Conservation (phyloP, 1,140 invertebrate genomes). For the Adoxophyes honmai region DNA sequence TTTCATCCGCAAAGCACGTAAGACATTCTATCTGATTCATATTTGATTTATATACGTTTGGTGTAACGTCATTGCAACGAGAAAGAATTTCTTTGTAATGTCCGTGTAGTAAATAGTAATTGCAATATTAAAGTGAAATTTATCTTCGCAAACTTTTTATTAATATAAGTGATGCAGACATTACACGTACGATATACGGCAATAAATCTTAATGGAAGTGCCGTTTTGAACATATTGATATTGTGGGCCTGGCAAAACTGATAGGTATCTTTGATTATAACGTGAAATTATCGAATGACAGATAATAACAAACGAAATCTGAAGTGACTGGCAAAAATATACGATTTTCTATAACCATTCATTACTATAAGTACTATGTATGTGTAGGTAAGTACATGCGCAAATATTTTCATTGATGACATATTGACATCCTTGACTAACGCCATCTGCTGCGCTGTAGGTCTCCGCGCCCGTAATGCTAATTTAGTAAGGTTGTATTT, state of each 20-base stretch:
- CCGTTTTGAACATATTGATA: too few species aligned
- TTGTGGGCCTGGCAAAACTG: too few species aligned
- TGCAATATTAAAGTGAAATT: conserved; percentile 8
- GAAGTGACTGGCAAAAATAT: not conserved
- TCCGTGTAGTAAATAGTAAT: not conserved
- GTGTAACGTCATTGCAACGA: conserved; percentile 27
- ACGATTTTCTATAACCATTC: not conserved
- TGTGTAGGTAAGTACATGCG: not conserved
- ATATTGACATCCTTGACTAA: conserved; percentile 12
- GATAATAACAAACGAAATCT: not conserved
- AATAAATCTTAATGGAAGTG: too few species aligned
- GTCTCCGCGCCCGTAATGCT: not conserved
- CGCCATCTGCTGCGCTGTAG: conserved; percentile 2
- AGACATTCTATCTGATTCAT: conserved; percentile 18
- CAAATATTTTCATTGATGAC: conserved; percentile 13
- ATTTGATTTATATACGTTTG: conserved; percentile 28
- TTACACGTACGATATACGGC: too few species aligned
- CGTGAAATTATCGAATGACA: too few species aligned
- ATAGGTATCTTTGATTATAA: too few species aligned
- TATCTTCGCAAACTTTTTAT: too few species aligned
- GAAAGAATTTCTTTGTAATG: conserved; percentile 29
- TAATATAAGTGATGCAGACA: too few species aligned
- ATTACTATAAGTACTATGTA: too few species aligned
- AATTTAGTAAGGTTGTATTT: not conserved
- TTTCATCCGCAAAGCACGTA: not conserved